These are phyloP conservation scores for Tretioscincus oriximinensis DNA, from an alignment of 2,113 vertebrate species.

Conservation along the genomic window DNA sequence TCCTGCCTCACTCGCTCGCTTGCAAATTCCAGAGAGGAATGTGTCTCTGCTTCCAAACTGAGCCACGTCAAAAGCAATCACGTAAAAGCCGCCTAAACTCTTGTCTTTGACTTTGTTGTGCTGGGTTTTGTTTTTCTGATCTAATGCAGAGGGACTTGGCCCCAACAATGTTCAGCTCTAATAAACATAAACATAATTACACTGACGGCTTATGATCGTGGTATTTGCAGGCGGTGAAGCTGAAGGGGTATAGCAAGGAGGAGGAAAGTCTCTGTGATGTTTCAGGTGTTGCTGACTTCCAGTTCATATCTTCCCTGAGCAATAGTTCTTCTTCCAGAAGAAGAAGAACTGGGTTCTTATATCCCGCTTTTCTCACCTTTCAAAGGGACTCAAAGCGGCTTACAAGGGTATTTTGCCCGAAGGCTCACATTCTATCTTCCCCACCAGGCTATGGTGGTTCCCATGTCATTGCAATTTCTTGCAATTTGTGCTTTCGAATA, in stretches of 20 bases:
- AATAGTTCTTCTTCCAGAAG: too few relatives aligned
- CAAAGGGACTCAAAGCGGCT: too few relatives aligned
- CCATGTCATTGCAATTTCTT: too few relatives aligned
- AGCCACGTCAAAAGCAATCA: slow-evolving; percentile 62
- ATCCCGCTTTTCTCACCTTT: too few relatives aligned
- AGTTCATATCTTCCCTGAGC: background rate
- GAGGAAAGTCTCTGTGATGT: background rate
- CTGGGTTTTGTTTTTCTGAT: slow-evolving; percentile 53
- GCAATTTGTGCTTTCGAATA: too few relatives aligned
- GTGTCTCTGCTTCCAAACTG: slow-evolving; percentile 62
- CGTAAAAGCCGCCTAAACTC: slow-evolving; percentile 53
- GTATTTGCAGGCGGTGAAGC: slow-evolving; percentile 31
- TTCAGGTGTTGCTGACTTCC: background rate
- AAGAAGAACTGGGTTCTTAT: too few relatives aligned
- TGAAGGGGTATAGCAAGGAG: slow-evolving; percentile 24
- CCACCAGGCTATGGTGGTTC: too few relatives aligned
- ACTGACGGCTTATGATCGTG: slow-evolving; percentile 59
- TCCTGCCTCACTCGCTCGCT: slow-evolving; percentile 8
- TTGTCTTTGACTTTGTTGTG: slow-evolving; percentile 66
- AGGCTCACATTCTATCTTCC: too few relatives aligned
- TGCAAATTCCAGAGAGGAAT: slow-evolving; percentile 60
- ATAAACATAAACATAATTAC: slow-evolving; percentile 59
- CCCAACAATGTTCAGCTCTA: slow-evolving; percentile 42
- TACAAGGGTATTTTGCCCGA: too few relatives aligned
- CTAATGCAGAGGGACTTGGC: slow-evolving; percentile 52